phyloP scores from a whole-genome alignment of 2,888 invertebrate genomes.

The Deilephila elpenor region DNA sequence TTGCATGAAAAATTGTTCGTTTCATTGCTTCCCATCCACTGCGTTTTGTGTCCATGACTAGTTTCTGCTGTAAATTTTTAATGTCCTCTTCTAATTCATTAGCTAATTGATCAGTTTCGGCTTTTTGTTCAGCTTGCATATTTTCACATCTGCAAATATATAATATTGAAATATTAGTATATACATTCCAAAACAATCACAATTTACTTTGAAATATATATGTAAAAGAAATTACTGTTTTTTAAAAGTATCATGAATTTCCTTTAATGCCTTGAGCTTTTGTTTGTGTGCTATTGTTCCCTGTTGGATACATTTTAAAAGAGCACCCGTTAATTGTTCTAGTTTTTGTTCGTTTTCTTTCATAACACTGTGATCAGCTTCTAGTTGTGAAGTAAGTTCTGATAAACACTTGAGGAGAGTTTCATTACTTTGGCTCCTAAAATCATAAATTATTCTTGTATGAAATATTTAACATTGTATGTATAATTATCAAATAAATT shows the following conservation, averaged over 20 bases:
- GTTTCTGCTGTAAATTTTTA: conserved; percentile 66
- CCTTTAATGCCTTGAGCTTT: conserved; percentile 64
- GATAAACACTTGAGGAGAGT: conserved; percentile 59
- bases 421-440: conserved; percentile 65
- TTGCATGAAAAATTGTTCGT: conserved; percentile 68
- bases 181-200: no score
- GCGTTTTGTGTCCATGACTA: conserved; percentile 69
- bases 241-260: conserved; percentile 61
- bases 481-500: conserved; percentile 20
- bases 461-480: not conserved
- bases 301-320: conserved; percentile 72
- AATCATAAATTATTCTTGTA: conserved; percentile 39
- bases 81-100: conserved; percentile 70
- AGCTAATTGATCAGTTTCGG: conserved; percentile 64
- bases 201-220: no score
- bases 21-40: conserved; percentile 69
- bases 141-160: conserved; percentile 62
- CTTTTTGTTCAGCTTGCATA: conserved; percentile 62
- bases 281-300: conserved; percentile 65
- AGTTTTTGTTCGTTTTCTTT: conserved; percentile 75
- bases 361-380: conserved; percentile 66
- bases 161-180: conserved; percentile 1
- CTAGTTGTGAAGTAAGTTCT: conserved; percentile 61
- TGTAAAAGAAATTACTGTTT: conserved; percentile 57
- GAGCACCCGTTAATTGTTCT: conserved; percentile 64